Base-by-base conservation (phyloP, 2,113 vertebrate genomes). In the Mystacornis crossleyi region DNA sequence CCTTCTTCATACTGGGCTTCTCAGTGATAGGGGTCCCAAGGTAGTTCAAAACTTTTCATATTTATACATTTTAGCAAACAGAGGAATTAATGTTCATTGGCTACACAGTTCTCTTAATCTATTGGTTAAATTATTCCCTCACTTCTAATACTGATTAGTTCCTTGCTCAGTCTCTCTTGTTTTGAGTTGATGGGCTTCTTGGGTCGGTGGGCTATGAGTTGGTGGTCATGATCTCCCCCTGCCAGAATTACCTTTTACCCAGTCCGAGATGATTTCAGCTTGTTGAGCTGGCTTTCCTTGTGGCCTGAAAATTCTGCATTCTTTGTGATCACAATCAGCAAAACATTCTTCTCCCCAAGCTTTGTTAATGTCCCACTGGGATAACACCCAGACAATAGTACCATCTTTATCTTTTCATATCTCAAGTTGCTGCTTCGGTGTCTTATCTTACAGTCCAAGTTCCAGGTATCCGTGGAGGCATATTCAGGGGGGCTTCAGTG, bases 341-440 rank as follows among this genome's bases (percentile, higher is more conserved):
- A 31, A 53, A 42, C 20, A 15, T 82, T 61, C 36, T 38, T 66
- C 25, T 54, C 9, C 8, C 9, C 9, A 45, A 20, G 34, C 17
- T 54, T 62, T 53, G 25, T 47, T 34, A 33, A 61, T 6, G 5
- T 42, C 15, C 5, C 17, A 9, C 6, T 54, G n/a, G 40, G 20
- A 54, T 47, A 75, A 60, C 24, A 82, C 14, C 18, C 21, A 57
- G 43, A 81, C 58, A 50, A 7, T 26, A 31, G 18, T 10, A 23
- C 20, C 17, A 13, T 14, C 14, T 47, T 21, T 61, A 26, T 60
- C 16, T 61, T 53, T 18, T 60, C 38, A 45, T 53, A 21, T 53
- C 53, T 53, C 23, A 17, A 21, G 24, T 40, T 54, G 7, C 3
- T 0, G 0, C 23, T 51, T 13, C 53, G 18, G 23, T 51, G 29